A percentile compares a stretch with the other conserved stretches of the same genome.
Conservation (phyloP, 2,888 invertebrate genomes). For the Autographa gamma region DNA sequence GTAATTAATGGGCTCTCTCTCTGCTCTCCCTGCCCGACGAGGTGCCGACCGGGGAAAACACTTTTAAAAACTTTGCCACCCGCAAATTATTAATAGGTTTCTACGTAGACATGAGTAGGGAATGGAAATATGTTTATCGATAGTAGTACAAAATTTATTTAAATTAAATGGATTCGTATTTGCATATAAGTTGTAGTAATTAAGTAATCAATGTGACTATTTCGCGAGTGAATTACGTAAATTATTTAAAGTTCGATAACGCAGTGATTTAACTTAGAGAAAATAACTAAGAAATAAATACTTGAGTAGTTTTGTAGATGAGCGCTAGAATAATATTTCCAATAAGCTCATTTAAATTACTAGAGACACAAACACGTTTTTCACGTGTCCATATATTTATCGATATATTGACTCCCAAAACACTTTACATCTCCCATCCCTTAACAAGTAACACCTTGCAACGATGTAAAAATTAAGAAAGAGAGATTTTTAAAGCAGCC, state of each 20-base stretch:
- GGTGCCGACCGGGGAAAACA: slow-evolving; percentile 77
- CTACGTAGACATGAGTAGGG: slow-evolving; percentile 70
- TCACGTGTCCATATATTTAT: too few species aligned
- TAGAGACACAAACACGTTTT: too few species aligned
- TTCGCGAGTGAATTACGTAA: too few species aligned
- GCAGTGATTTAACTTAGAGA: too few species aligned
- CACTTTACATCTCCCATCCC: slow-evolving; percentile 51
- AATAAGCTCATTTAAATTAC: too few species aligned
- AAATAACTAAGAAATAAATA: too few species aligned
- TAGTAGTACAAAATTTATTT: background rate
- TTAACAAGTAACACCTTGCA: slow-evolving; percentile 81
- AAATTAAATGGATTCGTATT: too few species aligned
- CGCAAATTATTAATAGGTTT: slow-evolving; percentile 87
- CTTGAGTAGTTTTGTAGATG: too few species aligned
- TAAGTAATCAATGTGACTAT: too few species aligned
- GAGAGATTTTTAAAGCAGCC: slow-evolving; percentile 80
- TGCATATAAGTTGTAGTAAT: too few species aligned
- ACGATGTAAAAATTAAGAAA: slow-evolving; percentile 88
- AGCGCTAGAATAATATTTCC: too few species aligned
- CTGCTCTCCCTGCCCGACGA: slow-evolving; percentile 58
- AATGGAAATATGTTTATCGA: slow-evolving; percentile 38
- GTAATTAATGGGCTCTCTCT: slow-evolving; percentile 77
- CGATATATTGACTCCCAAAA: slow-evolving; percentile 48
- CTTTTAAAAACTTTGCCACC: slow-evolving; percentile 85
- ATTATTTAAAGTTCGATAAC: too few species aligned